Base-by-base conservation (phyloP, 1,140 invertebrate genomes). In the Eueides isabella region DNA sequence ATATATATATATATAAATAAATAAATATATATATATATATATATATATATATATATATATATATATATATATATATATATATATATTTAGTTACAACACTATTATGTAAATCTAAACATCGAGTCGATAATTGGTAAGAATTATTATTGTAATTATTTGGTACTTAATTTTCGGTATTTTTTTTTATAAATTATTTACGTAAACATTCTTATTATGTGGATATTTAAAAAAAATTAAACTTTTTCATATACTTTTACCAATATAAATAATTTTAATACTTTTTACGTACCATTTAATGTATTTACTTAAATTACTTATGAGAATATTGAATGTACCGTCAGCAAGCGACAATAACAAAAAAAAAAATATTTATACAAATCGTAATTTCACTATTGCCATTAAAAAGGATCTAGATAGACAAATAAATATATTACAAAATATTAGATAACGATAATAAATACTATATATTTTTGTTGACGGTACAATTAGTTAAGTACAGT, bases 401-500 rank as follows among this genome's bases (percentile, higher is more conserved):
- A 9, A 23, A 23, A 5, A 23, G 12, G 6, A 23, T 55, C 48
- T 55, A 55, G 23, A 55, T 55, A 55, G 19, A 55, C 9, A 26
- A 55, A 55, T 26, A 55, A 55, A 55, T 55, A 55, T 55, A 55
- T 26, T 23, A 55, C 48, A 55, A 55, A 55, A 23, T 23, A 55
- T 55, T 55, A 55, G 23, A 55, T 55, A 55, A 55, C 23, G 6
- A 55, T 26, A 55, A 55, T 55, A 55, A 55, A 23, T 23, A 26
- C n/a, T n/a, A 28, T 29, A 48, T 19, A 11, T 31, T 30, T 61
- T 68, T 68, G 66, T 29, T 68, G 66, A 68, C 61, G 38, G 33
- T 71, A 63, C 55, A 35, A 31, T 71, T 33, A 63, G 14, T 35
- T 63, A 63, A 71, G 30, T 19, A 30, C 33, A 63, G 6, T 35